A percentile compares a stretch with the other conserved stretches of the same genome.
Evolutionary conservation across 2,888 invertebrate species (phyloP).

Genomic region (Pharmacophagus antenor): DNA sequence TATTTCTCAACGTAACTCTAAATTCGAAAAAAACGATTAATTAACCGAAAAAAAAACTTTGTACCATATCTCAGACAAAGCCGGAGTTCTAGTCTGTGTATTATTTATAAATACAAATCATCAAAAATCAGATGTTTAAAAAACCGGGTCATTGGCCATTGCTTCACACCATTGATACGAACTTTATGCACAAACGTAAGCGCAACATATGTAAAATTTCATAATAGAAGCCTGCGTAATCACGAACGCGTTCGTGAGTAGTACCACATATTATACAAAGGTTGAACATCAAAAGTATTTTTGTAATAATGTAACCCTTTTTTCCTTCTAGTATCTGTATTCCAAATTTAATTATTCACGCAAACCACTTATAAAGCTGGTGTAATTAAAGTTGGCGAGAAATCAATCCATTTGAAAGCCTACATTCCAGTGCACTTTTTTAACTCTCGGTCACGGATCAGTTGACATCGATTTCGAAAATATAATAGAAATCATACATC

Average conservation of each 20-base stretch:
- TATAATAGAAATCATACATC: slow-evolving; percentile 1
- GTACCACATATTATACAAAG: slow-evolving; percentile 17
- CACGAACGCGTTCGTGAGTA: background rate
- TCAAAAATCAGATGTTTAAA: slow-evolving; percentile 6
- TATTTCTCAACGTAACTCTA: too few relatives aligned
- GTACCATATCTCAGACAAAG: too few relatives aligned
- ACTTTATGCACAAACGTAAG: slow-evolving; percentile 7
- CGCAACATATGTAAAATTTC: slow-evolving; percentile 12
- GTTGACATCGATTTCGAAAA: slow-evolving; percentile 21
- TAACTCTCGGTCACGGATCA: slow-evolving; percentile 4
- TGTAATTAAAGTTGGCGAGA: background rate
- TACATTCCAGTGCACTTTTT: slow-evolving; percentile 6
- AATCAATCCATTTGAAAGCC: background rate
- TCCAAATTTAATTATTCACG: too few relatives aligned
- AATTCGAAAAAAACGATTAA: too few relatives aligned
- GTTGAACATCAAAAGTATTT: background rate
- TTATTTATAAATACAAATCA: too few relatives aligned
- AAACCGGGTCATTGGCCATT: slow-evolving; percentile 19
- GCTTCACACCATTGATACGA: slow-evolving; percentile 4
- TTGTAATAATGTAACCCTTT: background rate
- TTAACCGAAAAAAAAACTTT: too few relatives aligned
- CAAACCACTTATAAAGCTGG: background rate
- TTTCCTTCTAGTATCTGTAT: too few relatives aligned
- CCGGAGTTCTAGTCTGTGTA: too few relatives aligned
- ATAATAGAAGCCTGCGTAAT: slow-evolving; percentile 15